Base-by-base conservation (phyloP, 2,113 vertebrate genomes). In the Sprattus sprattus region DNA sequence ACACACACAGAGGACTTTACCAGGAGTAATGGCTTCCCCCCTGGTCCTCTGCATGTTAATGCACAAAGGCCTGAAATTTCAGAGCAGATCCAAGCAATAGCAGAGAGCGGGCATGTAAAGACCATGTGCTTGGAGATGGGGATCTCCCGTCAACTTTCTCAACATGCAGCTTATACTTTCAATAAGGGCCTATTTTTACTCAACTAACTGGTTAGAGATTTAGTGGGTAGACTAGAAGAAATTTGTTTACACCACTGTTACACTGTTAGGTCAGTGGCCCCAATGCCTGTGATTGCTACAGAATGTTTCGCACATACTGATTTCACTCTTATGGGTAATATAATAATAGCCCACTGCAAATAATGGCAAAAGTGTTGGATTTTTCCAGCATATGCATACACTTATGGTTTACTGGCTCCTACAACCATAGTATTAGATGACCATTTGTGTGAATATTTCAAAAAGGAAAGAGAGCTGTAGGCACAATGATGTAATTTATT, bases 401-500 rank as follows among this genome's bases (percentile, higher is more conserved):
- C 71, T 78, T 78, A 78, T 15, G 11, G 11, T 78, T 78, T 39
- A 78, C 71, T 44, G 71, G 71, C 71, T 78, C 71, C 39, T 44
- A 13, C 71, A 32, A 78, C 10, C 71, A 39, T 15, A 78, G 71
- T 78, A 78, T 78, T 78, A 78, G 71, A 18, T 78, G 71, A 78
- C 71, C 71, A 39, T 15, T 78, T 78, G 71, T 32, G 71, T 32
- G 25, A 28, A 78, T 11, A 39, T 39, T 13, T 13, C 28, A 13
- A 78, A 32, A 39, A 78, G 71, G 71, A 78, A 39, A 78, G 71
- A 28, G 71, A 78, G 71, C 71, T 78, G 71, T 78, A 44, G 39
- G 71, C 71, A 78, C 71, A 4, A 78, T 78, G 71, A 78, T 78
- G 71, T 78, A 20, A 78, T 78, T 78, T 78, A 78, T 78, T 78